Base-by-base conservation (phyloP, 53 echinoderm and acorn worm genomes). In the Holothuria leucospilota region DNA sequence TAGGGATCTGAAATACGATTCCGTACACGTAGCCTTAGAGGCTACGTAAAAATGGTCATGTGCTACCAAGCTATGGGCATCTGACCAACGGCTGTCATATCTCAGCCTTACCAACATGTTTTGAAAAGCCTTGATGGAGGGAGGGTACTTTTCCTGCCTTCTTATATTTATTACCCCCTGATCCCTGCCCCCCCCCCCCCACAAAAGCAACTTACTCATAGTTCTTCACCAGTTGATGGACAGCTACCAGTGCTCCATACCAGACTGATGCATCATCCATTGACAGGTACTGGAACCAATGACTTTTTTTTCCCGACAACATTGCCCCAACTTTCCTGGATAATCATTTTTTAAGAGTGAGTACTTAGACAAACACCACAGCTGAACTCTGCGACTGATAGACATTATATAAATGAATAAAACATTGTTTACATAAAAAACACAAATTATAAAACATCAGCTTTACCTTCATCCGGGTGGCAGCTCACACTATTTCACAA, bases 201-300 rank as follows among this genome's bases (percentile, higher is more conserved):
- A 68, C 68, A 62, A 51, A 51, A 51, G 12, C 53, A 13, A 92
- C 97, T 97, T 81, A 97, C 97, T 97, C 97, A 69, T 94, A 97
- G 69, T 97, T 97, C 75, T 95, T 97, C 67, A 97, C 95, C 42
- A 97, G 86, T 66, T 97, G 97, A 69, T 97, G 93, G 39, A 97
- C 93, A 28, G 93, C 88, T 0, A 91, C 77, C 77, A 97, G 90
- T n/a, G 93, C 95, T 38, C 97, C 97, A 81, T 88, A 95, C 94
- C 91, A 91, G 5, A 91, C 95, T 27, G 85, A 41, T 3, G 91
- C 66, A 71, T 93, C 89, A 28, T 95, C 90, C 62, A 89, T 51
- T 23, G 78, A 63, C n/a, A 97, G 87, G 84, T 93, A 95, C 61
- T 88, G 86, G 13, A 90, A n/a, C n/a, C 83, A 73, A 95, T 91